Conservation (phyloP, 2,888 invertebrate genomes). For the Bhutanitis thaidina region DNA sequence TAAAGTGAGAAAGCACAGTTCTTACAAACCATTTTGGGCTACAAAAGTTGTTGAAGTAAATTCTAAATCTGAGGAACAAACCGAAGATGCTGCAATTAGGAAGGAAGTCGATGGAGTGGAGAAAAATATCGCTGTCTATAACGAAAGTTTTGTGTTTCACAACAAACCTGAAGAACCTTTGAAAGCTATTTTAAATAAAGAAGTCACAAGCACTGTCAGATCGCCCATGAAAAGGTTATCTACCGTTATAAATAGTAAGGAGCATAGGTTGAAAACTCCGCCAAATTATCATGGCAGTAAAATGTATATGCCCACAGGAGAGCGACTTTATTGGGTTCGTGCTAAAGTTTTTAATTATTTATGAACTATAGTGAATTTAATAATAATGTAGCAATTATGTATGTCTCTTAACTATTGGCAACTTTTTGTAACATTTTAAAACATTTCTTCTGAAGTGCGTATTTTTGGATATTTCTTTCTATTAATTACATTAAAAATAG, state of each 20-base stretch:
- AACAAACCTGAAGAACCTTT: conserved; percentile 37
- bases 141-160: conserved; percentile 36
- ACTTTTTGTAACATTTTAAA: too few relatives aligned
- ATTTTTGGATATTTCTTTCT: too few relatives aligned
- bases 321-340: conserved; percentile 68
- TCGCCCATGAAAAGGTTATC: conserved; percentile 36
- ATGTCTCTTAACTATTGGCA: too few relatives aligned
- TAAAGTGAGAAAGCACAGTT: conserved; percentile 48
- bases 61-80: conserved; percentile 10
- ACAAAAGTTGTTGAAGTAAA: conserved; percentile 40
- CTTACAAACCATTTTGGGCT: conserved; percentile 64
- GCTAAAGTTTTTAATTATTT: conserved; percentile 2
- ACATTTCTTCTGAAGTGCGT: too few relatives aligned
- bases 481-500: too few relatives aligned
- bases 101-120: conserved; percentile 29
- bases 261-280: conserved; percentile 46
- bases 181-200: conserved; percentile 32
- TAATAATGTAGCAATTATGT: too few relatives aligned
- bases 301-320: conserved; percentile 64
- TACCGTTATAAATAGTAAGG: conserved; percentile 42
- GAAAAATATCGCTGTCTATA: conserved; percentile 31
- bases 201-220: conserved; percentile 5
- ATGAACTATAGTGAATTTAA: too few relatives aligned
- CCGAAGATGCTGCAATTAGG: conserved; percentile 23
- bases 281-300: conserved; percentile 55